Percentiles rank a stretch among this genome's conserved stretches.
Evolutionary conservation across 2,797 vertebrate genomes (phyloP).

Genomic region (Sebastes itinus): DNA sequence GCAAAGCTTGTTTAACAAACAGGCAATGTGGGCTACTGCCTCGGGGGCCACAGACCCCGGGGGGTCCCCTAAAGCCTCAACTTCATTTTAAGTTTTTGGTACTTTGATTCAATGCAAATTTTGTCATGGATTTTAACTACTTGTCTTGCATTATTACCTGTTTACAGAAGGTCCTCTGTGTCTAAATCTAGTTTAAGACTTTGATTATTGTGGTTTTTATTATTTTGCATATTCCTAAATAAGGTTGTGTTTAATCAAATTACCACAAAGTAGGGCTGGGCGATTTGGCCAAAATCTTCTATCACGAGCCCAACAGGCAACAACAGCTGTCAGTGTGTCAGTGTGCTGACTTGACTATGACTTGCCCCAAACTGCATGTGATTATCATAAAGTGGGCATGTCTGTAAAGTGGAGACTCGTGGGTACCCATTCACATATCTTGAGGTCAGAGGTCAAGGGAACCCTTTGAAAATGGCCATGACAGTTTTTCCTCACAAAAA

Average conservation of each 20-base stretch:
- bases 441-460: no score
- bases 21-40: background rate
- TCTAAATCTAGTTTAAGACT: background rate
- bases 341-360: no score
- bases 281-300: no score
- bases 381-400: no score
- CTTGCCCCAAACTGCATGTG: no score
- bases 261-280: background rate
- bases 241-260: background rate
- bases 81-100: background rate
- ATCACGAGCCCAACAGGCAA: background rate
- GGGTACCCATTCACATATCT: no score
- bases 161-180: no score
- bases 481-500: no score
- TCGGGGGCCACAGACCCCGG: background rate
- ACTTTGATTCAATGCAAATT: background rate
- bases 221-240: background rate
- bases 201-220: background rate
- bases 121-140: background rate
- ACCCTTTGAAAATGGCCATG: no score
- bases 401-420: no score
- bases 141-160: background rate
- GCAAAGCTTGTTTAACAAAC: background rate
- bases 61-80: background rate
- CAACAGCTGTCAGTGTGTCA: no score